Evolutionary conservation across 2,888 invertebrate genomes (phyloP).

Genomic region (Xestia sexstrigata): DNA sequence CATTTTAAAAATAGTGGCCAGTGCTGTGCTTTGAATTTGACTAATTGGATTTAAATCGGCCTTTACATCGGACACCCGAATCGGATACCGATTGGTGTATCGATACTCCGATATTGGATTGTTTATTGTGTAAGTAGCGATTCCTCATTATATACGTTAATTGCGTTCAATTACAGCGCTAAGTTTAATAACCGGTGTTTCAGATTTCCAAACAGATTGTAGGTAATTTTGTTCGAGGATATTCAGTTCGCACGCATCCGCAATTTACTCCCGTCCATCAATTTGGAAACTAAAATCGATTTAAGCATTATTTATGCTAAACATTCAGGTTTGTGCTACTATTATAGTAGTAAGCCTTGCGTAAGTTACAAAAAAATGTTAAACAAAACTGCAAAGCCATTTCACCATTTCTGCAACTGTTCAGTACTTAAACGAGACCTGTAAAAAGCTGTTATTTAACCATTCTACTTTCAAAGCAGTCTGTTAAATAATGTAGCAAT

Average conservation of each 20-base stretch:
- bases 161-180: conserved; percentile 62
- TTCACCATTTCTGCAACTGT: conserved; percentile 22
- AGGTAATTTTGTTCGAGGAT: conserved; percentile 61
- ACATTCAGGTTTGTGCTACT: conserved; percentile 14
- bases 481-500: conserved; percentile 37
- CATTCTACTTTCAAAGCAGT: conserved; percentile 45
- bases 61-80: conserved; percentile 74
- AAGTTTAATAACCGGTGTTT: conserved; percentile 58
- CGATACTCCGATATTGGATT: conserved; percentile 74
- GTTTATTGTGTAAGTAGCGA: conserved; percentile 84
- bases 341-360: not conserved
- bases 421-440: conserved; percentile 21
- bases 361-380: not conserved
- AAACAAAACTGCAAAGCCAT: not conserved
- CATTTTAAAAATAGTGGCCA: conserved; percentile 75
- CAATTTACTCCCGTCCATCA: conserved; percentile 56
- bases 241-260: conserved; percentile 64
- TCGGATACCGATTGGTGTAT: conserved; percentile 75
- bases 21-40: conserved; percentile 80
- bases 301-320: conserved; percentile 24
- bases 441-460: conserved; percentile 55
- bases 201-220: conserved; percentile 65
- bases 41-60: conserved; percentile 75
- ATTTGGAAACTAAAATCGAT: conserved; percentile 46
- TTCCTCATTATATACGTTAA: conserved; percentile 61